Evolutionary conservation across 35 echinoderm and acorn worm genomes (phyloP).

Genomic region (Anneissia japonica): DNA sequence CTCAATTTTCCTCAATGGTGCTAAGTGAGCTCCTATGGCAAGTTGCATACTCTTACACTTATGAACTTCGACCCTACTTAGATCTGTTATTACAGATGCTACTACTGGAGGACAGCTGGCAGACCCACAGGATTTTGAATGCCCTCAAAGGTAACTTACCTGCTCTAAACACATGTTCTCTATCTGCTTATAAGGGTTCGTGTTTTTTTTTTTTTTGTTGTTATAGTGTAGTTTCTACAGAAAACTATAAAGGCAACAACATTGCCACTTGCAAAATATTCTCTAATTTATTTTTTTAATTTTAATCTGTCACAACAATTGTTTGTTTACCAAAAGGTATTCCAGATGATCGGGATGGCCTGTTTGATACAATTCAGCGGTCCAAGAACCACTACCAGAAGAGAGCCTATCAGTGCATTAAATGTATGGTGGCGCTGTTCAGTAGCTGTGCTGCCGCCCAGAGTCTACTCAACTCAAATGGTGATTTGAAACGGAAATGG

Average conservation of each 20-base stretch:
- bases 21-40: constrained; percentile 96
- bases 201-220: too few species aligned
- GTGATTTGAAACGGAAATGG: constrained; percentile 92
- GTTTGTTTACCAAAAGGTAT: too few species aligned
- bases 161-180: background rate
- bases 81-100: constrained; percentile 90
- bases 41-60: constrained; percentile 98
- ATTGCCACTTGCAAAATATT: too few species aligned
- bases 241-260: too few species aligned
- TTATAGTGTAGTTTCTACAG: too few species aligned
- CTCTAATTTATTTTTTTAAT: too few species aligned
- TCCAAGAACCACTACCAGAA: constrained; percentile 99
- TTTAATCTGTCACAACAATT: too few species aligned
- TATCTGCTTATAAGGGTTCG: background rate
- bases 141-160: constrained; percentile 76
- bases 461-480: constrained; percentile 53
- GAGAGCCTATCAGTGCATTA: constrained; percentile 98
- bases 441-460: constrained; percentile 83
- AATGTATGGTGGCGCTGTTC: constrained; percentile 97
- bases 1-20: constrained; percentile 83
- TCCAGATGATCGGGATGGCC: constrained; percentile 93
- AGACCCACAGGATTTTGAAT: constrained; percentile 91
- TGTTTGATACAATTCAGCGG: constrained; percentile 97
- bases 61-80: constrained; percentile 91
- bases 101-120: constrained; percentile 89